Evolutionary conservation across 1,140 invertebrate species (phyloP), one percentile per base, ranked within the genome.

Genomic region (Drosophila carrolli): DNA sequence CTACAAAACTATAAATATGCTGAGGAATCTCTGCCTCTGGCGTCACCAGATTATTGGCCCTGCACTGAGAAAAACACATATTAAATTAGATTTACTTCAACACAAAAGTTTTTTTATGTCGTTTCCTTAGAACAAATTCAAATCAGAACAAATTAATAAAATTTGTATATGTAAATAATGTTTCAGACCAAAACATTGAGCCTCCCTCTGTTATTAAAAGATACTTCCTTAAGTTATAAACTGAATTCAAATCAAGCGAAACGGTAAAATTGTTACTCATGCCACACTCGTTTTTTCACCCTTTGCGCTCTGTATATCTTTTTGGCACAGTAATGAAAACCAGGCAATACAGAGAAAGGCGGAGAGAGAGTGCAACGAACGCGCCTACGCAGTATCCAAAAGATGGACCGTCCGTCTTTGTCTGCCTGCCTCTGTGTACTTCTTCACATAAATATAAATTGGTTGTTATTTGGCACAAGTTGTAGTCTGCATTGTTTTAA

Each of bases 321-420:
- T 70, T 56, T 27, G 41, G 65, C 50, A 16, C 35, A 68, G 41
- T 38, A 63, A 63, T 56, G 13, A 47, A 32, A 35, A 48, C 4
- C 23, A 63, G 38, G 32, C 23, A 13, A 60, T 65, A 47, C 35
- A 35, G 48, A 32, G 27, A 51, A 51, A 51, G 27, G 7, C n/a
- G 27, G 46, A 29, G 13, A 44, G 29, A 41, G 48, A 63, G 71
- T 74, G 70, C 71, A 75, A 75, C 38, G 70, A 55, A 75, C 58
- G 48, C 56, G 57, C 71, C 71, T 74, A 74, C 71, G 55, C 65
- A 67, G 63, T 65, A 71, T 71, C 66, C 37, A 16, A 71, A 62
- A 67, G 59, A 67, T 67, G 60, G 29, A 48, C 27, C n/a, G 37
- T 53, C 65, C 48, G 37, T 38, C 66, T 67, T 40, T 61, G 47